Conservation (phyloP, 2,113 vertebrate genomes). For the Caracal caracal region DNA sequence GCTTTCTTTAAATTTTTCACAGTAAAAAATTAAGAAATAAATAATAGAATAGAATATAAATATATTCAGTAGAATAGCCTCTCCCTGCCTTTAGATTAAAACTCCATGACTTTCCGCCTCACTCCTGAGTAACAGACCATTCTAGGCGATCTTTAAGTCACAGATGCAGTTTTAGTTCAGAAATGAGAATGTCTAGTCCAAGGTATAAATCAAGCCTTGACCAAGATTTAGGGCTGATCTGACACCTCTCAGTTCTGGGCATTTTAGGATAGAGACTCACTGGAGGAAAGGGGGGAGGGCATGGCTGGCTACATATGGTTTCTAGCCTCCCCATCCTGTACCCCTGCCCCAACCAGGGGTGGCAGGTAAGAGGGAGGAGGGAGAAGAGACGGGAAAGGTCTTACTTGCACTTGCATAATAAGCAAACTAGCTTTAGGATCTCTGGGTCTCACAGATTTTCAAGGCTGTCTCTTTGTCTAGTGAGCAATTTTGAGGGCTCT, state of each 20-base stretch:
- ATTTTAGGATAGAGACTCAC: not conserved
- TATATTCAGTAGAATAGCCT: not conserved
- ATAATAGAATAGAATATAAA: slow-evolving; percentile 7
- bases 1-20: slow-evolving; percentile 9
- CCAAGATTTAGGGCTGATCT: not conserved
- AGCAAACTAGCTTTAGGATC: not conserved
- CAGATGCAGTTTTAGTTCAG: not conserved
- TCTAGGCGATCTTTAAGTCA: not conserved
- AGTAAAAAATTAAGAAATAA: slow-evolving; percentile 28
- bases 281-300: not conserved
- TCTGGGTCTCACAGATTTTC: not conserved
- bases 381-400: not conserved
- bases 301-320: not conserved
- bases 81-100: slow-evolving; percentile 21
- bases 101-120: not conserved
- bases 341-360: not conserved
- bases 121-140: not conserved
- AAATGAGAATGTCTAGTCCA: not conserved
- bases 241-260: not conserved
- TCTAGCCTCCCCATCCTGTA: accelerated
- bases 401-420: not conserved
- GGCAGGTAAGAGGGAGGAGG: not conserved
- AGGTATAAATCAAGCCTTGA: not conserved
- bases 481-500: not conserved
- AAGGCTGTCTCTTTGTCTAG: not conserved